A percentile compares a stretch with the other conserved stretches of the same genome.
phyloP scores from a whole-genome alignment of 2,113 vertebrate species.

The Oceanodroma tethys region DNA sequence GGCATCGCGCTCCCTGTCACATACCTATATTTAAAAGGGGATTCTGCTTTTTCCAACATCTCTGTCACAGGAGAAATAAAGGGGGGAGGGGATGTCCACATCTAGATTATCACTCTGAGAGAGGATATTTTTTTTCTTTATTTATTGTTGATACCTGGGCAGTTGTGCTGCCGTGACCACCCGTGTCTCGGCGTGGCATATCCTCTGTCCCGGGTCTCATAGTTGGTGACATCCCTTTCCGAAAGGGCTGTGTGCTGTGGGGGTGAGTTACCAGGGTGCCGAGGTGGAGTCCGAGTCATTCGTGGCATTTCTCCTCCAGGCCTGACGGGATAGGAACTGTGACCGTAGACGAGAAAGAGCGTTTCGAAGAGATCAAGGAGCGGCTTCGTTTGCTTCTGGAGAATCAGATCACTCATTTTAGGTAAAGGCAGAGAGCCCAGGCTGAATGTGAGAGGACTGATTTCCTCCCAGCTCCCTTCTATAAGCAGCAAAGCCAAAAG shows the following conservation, averaged over 20 bases:
- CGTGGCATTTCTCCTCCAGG: conserved; percentile 74
- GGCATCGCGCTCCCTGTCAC: background rate
- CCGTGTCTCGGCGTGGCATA: accelerated
- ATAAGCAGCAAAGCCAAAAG: conserved; percentile 4
- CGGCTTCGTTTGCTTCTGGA: conserved; percentile 92
- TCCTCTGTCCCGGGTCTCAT: background rate
- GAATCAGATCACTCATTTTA: conserved; percentile 99
- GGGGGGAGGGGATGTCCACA: accelerated
- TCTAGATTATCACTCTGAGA: background rate
- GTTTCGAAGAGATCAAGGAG: conserved; percentile 97
- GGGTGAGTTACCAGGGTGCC: conserved; percentile 17
- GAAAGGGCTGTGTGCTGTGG: background rate
- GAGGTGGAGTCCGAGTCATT: conserved; percentile 50
- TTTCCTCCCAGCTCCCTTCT: conserved; percentile 36
- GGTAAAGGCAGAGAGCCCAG: conserved; percentile 74
- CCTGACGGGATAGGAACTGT: conserved; percentile 98
- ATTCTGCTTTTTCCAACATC: background rate
- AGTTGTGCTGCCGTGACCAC: background rate
- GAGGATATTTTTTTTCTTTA: background rate
- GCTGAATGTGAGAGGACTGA: background rate
- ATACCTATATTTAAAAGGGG: background rate
- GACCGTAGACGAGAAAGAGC: conserved; percentile 93
- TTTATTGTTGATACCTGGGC: background rate
- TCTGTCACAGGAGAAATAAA: background rate
- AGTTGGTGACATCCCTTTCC: background rate